phyloP scores from a whole-genome alignment of 92 coral and sea anemone species.

The Pocillopora grandis region DNA sequence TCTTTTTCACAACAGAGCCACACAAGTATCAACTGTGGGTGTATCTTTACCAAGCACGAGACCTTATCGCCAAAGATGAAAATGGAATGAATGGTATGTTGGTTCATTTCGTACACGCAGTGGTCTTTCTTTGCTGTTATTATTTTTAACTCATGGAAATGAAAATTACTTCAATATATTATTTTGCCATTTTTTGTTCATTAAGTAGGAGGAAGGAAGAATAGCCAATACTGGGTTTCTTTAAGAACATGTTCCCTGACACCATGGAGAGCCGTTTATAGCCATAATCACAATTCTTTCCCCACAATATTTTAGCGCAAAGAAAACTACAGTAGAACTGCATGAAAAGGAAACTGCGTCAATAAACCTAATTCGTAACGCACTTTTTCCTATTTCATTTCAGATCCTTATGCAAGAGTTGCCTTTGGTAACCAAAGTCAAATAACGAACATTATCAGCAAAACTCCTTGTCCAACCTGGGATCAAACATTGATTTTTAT shows the following conservation, averaged over 20 bases:
- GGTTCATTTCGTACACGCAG: neutral
- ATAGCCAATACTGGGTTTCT: too few species aligned
- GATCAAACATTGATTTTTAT: constrained; percentile 92
- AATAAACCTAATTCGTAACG: neutral
- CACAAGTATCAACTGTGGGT: constrained; percentile 93
- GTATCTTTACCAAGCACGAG: constrained; percentile 97
- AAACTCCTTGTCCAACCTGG: constrained; percentile 97
- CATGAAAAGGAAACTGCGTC: too few species aligned
- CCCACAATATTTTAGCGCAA: too few species aligned
- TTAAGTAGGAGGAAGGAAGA: too few species aligned
- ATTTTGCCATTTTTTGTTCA: too few species aligned
- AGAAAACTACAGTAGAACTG: too few species aligned
- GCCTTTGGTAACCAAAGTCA: constrained; percentile 88
- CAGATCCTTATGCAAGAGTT: constrained; percentile 94
- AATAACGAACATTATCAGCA: constrained; percentile 61
- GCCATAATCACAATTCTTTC: too few species aligned
- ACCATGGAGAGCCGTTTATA: too few species aligned
- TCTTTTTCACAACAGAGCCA: constrained; percentile 65
- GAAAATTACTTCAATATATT: too few species aligned
- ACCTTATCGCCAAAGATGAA: constrained; percentile 89
- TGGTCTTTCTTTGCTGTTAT: too few species aligned
- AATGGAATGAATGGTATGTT: constrained; percentile 89
- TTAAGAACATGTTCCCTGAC: too few species aligned
- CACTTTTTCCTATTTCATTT: neutral
- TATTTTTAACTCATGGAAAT: too few species aligned